Percentiles rank a stretch among this genome's conserved stretches.
Evolutionary conservation across 2,113 vertebrate species (phyloP).

Genomic region (Microcebus jonahi): DNA sequence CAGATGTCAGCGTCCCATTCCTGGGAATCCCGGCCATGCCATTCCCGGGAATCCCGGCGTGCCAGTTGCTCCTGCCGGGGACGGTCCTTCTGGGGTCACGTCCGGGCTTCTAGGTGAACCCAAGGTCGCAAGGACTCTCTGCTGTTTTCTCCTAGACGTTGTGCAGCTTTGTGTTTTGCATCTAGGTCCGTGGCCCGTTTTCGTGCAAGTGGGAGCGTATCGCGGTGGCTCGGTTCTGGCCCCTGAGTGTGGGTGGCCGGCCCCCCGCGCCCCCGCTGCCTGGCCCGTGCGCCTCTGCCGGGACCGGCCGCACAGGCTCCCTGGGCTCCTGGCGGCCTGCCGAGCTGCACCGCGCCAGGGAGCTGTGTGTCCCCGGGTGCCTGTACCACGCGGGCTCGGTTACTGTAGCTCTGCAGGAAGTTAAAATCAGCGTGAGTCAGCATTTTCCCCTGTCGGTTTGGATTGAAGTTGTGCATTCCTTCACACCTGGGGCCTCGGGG

Average conservation of each 20-base stretch:
- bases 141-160: background rate
- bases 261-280: too few species aligned
- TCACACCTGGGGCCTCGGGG: too few species aligned
- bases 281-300: rapidly evolving
- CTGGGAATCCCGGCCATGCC: rapidly evolving
- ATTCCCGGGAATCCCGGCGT: rapidly evolving
- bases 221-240: rapidly evolving
- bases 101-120: background rate
- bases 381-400: rapidly evolving
- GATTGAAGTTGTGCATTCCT: background rate
- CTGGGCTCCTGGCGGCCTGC: background rate
- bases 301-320: rapidly evolving
- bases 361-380: rapidly evolving
- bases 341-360: rapidly evolving
- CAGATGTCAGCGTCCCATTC: rapidly evolving
- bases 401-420: rapidly evolving
- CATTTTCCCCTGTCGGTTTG: rapidly evolving
- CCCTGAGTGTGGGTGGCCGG: rapidly evolving
- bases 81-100: rapidly evolving
- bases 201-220: rapidly evolving
- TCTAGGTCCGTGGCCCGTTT: rapidly evolving
- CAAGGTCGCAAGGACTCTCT: background rate
- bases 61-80: rapidly evolving
- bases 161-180: rapidly evolving
- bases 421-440: rapidly evolving